Conservation (phyloP, 2,888 invertebrate species). For the Notocelia uddmanniana region DNA sequence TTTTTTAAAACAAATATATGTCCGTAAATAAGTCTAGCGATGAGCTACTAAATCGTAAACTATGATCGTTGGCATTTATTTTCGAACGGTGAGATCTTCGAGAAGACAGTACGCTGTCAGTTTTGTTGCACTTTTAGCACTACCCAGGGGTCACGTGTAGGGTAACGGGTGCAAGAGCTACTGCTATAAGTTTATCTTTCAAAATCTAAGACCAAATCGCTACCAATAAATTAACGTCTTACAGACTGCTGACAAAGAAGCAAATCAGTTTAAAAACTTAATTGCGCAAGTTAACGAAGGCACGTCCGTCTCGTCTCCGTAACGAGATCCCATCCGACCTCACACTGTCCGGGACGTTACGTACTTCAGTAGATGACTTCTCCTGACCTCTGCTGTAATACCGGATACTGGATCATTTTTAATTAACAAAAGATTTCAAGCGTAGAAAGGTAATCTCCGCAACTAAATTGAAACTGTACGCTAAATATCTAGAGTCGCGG, state of each 20-base stretch:
- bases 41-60: too few species aligned
- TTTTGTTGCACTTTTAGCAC: too few species aligned
- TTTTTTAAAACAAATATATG: too few species aligned
- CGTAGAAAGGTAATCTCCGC: slow-evolving; percentile 1
- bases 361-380: neutral
- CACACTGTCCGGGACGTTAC: neutral
- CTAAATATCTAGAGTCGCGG: neutral
- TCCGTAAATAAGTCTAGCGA: too few species aligned
- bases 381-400: neutral
- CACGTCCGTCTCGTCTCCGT: slow-evolving; percentile 15
- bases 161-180: too few species aligned
- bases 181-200: too few species aligned
- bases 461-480: neutral
- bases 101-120: too few species aligned
- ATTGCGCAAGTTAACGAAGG: slow-evolving; percentile 25
- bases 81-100: too few species aligned
- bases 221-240: slow-evolving; percentile 1
- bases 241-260: slow-evolving; percentile 19
- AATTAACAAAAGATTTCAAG: neutral
- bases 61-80: too few species aligned
- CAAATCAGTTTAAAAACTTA: slow-evolving; percentile 30
- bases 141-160: too few species aligned
- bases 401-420: slow-evolving; percentile 6
- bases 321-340: slow-evolving; percentile 14
- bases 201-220: neutral